Evolutionary conservation across 2,888 invertebrate genomes (phyloP), one percentile per base, ranked within the genome.

Genomic region (Nymphalis urticae): DNA sequence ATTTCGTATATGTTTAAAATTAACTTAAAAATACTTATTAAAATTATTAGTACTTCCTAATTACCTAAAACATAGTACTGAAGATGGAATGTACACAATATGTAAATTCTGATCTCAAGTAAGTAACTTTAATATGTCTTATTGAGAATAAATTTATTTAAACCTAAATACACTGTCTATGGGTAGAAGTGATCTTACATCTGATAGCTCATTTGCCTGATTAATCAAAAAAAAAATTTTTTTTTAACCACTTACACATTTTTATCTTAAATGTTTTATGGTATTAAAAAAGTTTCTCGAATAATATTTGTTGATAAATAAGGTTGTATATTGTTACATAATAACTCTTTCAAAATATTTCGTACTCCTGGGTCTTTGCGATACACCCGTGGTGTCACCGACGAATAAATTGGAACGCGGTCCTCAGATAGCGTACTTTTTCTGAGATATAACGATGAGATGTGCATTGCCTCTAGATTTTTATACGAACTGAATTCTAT

Each of bases 381-480:
- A 13, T 32, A 64, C 61, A 58, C 13, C 10, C 6, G 47, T 36
- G 36, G 48, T 56, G 62, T 68, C 71, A 63, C 59, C 17, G 62
- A 32, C 59, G 60, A 65, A 71, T 71, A 71, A 68, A 71, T 68
- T 68, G 65, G 50, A 58, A 17, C 62, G 61, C 32, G 47, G 62
- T 65, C 62, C 62, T 64, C 62, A 65, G 62, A 60, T 56, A 47
- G 54, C 47, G 32, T 42, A 68, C 53, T 65, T 65, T 71, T 65
- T 65, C 67, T 66, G 60, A 66, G 62, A 68, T 68, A 71, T 53
- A 42, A 68, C 62, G 21, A 62, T 62, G 68, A 68, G 68, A 70
- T 70, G 51, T 68, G 65, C 62, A 68, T 61, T 19, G 48, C 56
- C 47, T 47, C 53, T 19, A 56, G 42, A 50, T 62, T 62, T 64